Evolutionary conservation across 2,113 vertebrate species (phyloP).

Genomic region (Calyptomena viridis): DNA sequence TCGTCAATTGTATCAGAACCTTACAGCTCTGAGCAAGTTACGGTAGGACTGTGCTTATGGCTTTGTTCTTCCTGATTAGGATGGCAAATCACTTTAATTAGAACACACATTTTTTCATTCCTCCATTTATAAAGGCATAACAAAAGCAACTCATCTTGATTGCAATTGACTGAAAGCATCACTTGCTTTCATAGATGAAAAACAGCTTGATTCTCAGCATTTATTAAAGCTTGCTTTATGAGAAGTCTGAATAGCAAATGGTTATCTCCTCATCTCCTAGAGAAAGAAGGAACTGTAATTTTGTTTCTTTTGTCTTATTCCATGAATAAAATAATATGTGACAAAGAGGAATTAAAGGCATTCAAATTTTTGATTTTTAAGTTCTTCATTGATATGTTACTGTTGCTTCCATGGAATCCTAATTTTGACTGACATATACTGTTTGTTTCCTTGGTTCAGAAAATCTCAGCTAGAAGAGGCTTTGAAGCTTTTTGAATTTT

Average conservation of each 20-base stretch:
- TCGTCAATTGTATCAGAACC: conserved; percentile 74
- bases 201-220: background rate
- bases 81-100: background rate
- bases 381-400: background rate
- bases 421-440: background rate
- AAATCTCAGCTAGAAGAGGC: conserved; percentile 78
- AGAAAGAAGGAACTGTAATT: background rate
- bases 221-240: background rate
- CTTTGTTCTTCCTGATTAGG: background rate
- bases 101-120: background rate
- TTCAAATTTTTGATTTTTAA: background rate
- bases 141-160: background rate
- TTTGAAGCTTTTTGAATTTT: conserved; percentile 80
- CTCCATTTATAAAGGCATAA: background rate
- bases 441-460: conserved; percentile 56
- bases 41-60: conserved; percentile 69
- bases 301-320: background rate
- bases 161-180: background rate
- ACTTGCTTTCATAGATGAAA: background rate
- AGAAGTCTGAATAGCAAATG: background rate
- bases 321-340: background rate
- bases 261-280: background rate
- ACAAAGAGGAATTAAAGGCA: background rate
- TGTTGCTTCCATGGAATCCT: background rate
- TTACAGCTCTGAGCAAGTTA: conserved; percentile 77